Evolutionary conservation across 2,888 invertebrate genomes (phyloP).

Genomic region (Agrochola lychnidis): DNA sequence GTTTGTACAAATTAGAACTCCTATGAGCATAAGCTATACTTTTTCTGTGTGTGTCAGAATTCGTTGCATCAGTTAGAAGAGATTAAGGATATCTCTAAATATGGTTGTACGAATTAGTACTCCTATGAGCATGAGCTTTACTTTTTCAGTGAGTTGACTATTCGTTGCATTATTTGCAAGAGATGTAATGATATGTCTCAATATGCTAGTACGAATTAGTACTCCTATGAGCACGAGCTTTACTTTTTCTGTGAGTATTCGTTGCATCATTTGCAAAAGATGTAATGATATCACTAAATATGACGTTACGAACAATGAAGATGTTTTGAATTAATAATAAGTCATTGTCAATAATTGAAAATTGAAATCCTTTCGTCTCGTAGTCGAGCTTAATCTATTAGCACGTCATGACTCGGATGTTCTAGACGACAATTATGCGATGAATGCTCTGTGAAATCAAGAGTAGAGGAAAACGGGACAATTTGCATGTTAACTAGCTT

Average conservation of each 20-base stretch:
- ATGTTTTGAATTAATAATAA: slow-evolving; percentile 5
- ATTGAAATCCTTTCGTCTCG: slow-evolving; percentile 3
- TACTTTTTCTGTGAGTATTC: neutral
- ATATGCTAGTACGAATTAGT: slow-evolving; percentile 2
- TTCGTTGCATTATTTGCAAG: neutral
- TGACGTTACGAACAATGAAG: neutral
- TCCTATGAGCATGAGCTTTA: neutral
- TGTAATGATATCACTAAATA: neutral
- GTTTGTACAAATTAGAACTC: too few species aligned
- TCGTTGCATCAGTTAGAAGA: neutral
- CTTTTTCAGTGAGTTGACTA: neutral
- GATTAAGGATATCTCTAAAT: too few species aligned
- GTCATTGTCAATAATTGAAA: slow-evolving; percentile 22
- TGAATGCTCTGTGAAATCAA: neutral
- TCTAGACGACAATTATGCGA: slow-evolving; percentile 8
- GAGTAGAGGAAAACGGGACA: neutral
- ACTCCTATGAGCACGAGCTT: neutral
- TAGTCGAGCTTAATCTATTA: slow-evolving; percentile 7
- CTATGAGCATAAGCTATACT: neutral
- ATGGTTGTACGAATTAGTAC: too few species aligned
- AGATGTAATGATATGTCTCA: slow-evolving; percentile 2
- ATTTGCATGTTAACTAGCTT: neutral
- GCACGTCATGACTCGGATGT: slow-evolving; percentile 16
- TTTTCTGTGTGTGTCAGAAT: neutral
- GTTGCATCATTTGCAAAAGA: slow-evolving; percentile 5